These are phyloP conservation scores for Drosophila kohkoa DNA, from an alignment of 1,140 invertebrate genomes.

Conservation along the genomic window DNA sequence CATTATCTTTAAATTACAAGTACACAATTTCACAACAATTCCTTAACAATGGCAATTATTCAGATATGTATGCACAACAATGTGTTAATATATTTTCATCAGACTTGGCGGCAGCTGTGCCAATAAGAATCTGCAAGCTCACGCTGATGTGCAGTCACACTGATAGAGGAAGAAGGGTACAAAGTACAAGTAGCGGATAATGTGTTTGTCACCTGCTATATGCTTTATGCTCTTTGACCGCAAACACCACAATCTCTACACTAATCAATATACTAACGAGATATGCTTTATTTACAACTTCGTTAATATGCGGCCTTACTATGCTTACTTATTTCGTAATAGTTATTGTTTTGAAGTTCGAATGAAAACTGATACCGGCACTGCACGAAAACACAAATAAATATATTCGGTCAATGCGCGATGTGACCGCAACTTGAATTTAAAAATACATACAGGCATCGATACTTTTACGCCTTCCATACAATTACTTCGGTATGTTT, in stretches of 20 bases:
- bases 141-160: slow-evolving; percentile 62
- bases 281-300: slow-evolving; percentile 29
- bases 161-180: slow-evolving; percentile 37
- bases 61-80: background rate
- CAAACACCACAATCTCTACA: slow-evolving; percentile 11
- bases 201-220: slow-evolving; percentile 12
- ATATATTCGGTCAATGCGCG: background rate
- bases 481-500: background rate
- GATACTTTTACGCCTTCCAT: background rate
- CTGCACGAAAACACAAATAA: slow-evolving; percentile 29
- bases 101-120: slow-evolving; percentile 10
- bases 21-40: slow-evolving; percentile 60
- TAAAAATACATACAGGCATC: background rate
- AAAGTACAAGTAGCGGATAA: slow-evolving; percentile 56
- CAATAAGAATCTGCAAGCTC: slow-evolving; percentile 62
- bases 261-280: slow-evolving; percentile 16
- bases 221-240: slow-evolving; percentile 4
- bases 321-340: slow-evolving; percentile 74
- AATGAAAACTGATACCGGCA: slow-evolving; percentile 64
- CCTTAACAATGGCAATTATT: slow-evolving; percentile 6
- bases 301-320: background rate
- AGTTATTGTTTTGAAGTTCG: slow-evolving; percentile 21
- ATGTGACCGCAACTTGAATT: background rate
- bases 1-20: slow-evolving; percentile 47
- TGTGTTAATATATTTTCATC: slow-evolving; percentile 28